These are phyloP conservation scores for Conus ventricosus DNA, from an alignment of 1,140 invertebrate genomes.

Conservation along the genomic window DNA sequence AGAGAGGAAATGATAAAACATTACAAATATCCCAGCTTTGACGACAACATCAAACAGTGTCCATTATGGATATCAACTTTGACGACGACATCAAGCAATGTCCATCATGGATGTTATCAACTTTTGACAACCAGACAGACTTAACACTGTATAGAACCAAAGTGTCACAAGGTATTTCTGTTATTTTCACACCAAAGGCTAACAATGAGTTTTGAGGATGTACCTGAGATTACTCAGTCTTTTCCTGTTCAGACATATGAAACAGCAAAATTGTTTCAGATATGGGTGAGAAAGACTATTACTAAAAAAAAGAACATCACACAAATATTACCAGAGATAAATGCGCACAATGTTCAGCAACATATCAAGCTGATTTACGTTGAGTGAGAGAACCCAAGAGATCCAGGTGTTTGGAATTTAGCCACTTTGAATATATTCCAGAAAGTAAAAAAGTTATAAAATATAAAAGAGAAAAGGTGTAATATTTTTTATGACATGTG, in stretches of 20 bases:
- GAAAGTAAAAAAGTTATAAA: neutral
- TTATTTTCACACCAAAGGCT: no score
- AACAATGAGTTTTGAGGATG: no score
- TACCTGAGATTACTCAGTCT: no score
- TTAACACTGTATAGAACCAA: no score
- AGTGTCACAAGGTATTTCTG: no score
- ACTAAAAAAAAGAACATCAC: neutral
- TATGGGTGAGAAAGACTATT: neutral
- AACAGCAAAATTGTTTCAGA: neutral
- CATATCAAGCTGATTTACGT: neutral
- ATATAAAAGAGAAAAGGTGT: neutral
- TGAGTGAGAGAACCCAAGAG: neutral
- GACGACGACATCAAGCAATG: neutral
- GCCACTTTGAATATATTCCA: neutral
- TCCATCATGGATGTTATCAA: neutral
- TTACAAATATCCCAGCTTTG: slow-evolving; percentile 7
- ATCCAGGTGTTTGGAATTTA: neutral
- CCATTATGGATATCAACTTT: neutral
- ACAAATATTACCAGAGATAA: neutral
- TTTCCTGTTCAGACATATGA: neutral
- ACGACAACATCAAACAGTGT: neutral
- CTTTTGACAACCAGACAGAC: no score
- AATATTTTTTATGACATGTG: slow-evolving; percentile 6
- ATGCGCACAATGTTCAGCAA: neutral
- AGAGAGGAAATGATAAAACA: neutral